Evolutionary conservation across 37 sponge, comb jelly and placozoan species (phyloP), one percentile per base, ranked within the genome.

Genomic region (Beroe ovata): DNA sequence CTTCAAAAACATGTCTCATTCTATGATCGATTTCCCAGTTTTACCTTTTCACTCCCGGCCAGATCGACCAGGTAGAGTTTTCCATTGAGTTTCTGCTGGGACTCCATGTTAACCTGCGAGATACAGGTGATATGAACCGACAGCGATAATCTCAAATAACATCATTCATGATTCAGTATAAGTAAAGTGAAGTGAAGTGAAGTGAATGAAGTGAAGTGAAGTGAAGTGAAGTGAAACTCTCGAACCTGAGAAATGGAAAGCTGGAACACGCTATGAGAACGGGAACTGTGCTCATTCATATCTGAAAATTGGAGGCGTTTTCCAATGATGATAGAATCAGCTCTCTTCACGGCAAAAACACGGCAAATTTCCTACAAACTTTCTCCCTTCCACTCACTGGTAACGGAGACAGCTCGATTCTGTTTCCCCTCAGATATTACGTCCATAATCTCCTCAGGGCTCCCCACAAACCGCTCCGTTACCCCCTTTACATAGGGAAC

Each of bases 261-360:
- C 20, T 93, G 92, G 92, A 97, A 95, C 28, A 97, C 93, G 20
- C 95, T 93, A 84, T 97, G 99, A 36, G 95, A 94, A 0, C 99
- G 91, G 0, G 99, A 97, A 91, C 99, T 97, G 92, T 97, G 96
- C 23, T 95, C 95, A 91, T 97, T 97, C 99, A 97, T 97, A 88
- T 94, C 97, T 92, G 90, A n/a, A n/a, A n/a, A n/a, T n/a, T n/a
- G n/a, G n/a, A n/a, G n/a, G n/a, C n/a, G n/a, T n/a, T n/a, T n/a
- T n/a, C n/a, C n/a, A n/a, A n/a, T n/a, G n/a, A n/a, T n/a, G n/a
- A n/a, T n/a, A n/a, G n/a, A n/a, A n/a, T n/a, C n/a, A n/a, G n/a
- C n/a, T n/a, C n/a, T n/a, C n/a, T n/a, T n/a, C n/a, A n/a, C n/a
- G n/a, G n/a, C n/a, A n/a, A n/a, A n/a, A n/a, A n/a, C n/a, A n/a